Evolutionary conservation across 2,113 vertebrate genomes (phyloP).

Genomic region (Platanista minor): DNA sequence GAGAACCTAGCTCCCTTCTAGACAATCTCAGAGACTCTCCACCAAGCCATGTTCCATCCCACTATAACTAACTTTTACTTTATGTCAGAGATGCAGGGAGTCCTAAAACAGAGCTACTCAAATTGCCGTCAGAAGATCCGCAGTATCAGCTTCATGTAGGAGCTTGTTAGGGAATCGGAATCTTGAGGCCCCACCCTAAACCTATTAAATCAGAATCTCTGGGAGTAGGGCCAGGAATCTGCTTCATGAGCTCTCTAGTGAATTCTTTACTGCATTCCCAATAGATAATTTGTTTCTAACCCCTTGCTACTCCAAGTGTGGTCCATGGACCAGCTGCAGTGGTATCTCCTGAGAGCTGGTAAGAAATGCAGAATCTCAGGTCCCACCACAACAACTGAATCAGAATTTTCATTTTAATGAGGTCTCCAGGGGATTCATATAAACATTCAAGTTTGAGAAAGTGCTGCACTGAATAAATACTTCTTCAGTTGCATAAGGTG

Average conservation of each 20-base stretch:
- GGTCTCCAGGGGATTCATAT: background rate
- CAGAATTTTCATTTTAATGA: background rate
- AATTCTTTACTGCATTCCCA: background rate
- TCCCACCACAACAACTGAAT: background rate
- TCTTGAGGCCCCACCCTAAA: background rate
- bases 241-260: background rate
- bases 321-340: background rate
- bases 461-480: background rate
- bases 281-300: background rate
- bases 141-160: rapidly evolving
- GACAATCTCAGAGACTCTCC: background rate
- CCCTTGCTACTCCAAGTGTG: background rate
- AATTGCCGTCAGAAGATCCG: background rate
- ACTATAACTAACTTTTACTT: background rate
- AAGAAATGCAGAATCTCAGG: background rate
- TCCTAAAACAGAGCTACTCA: background rate
- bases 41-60: background rate
- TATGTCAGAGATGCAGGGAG: background rate
- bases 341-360: background rate
- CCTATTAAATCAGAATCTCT: background rate
- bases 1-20: background rate
- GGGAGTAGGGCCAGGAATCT: background rate
- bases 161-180: background rate
- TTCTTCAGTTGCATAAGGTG: background rate
- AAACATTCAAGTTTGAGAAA: background rate